Conservation (phyloP, 2,888 invertebrate species). For the Xylocampa areola region DNA sequence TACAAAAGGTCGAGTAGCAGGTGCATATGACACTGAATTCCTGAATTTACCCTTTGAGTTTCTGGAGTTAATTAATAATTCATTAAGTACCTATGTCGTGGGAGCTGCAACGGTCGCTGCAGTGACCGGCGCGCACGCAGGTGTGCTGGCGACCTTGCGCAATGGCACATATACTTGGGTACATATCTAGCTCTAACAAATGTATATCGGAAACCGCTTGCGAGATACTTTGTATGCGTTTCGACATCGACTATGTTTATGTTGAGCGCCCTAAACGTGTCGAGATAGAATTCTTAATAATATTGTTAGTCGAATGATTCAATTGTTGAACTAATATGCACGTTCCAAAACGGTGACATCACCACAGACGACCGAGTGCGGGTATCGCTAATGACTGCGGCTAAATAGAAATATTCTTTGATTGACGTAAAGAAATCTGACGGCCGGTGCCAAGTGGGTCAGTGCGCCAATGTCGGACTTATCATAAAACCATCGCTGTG, state of each 20-base stretch:
- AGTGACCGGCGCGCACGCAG: conserved; percentile 75
- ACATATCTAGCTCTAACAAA: conserved; percentile 79
- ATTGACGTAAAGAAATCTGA: conserved; percentile 79
- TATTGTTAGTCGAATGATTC: conserved; percentile 60
- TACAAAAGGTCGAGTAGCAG: conserved; percentile 62
- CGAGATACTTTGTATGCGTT: conserved; percentile 80
- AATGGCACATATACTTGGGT: conserved; percentile 78
- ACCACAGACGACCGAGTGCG: conserved; percentile 55
- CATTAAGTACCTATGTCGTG: conserved; percentile 70
- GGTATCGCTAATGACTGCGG: conserved; percentile 55
- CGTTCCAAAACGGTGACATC: conserved; percentile 76
- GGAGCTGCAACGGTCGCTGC: conserved; percentile 82
- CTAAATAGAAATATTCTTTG: conserved; percentile 76
- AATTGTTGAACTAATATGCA: conserved; percentile 62
- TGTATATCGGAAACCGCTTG: conserved; percentile 83
- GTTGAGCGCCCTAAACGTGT: conserved; percentile 69
- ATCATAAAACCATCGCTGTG: conserved; percentile 74
- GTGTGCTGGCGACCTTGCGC: conserved; percentile 85
- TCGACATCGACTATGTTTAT: conserved; percentile 74
- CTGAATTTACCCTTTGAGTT: conserved; percentile 70
- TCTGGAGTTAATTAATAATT: conserved; percentile 71
- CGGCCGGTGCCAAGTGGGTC: conserved; percentile 82
- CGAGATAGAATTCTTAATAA: conserved; percentile 64
- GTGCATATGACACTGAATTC: conserved; percentile 67
- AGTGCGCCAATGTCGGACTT: conserved; percentile 85